phyloP scores from a whole-genome alignment of 2,113 vertebrate genomes.

The Odobenus rosmarus region DNA sequence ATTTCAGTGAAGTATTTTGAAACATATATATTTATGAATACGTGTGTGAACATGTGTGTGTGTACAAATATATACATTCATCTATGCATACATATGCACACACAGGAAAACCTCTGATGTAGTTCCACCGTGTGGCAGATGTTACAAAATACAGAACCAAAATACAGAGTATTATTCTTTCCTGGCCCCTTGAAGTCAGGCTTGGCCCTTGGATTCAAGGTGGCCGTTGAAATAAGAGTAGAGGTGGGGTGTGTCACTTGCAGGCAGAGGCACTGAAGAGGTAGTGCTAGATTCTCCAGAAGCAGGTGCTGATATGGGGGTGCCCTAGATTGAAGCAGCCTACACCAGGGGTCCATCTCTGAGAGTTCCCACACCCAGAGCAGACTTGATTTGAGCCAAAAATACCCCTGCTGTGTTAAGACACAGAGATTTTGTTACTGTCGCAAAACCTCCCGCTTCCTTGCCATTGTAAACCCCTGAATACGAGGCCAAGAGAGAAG shows the following conservation, averaged over 20 bases:
- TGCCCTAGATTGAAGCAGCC: background rate
- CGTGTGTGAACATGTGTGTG: too few relatives aligned
- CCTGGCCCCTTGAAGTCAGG: background rate
- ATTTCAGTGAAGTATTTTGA: background rate
- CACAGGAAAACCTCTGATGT: background rate
- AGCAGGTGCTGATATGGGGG: too few relatives aligned
- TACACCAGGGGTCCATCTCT: background rate
- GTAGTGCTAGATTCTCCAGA: background rate
- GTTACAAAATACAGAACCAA: background rate
- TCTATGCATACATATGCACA: rapidly evolving
- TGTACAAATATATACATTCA: too few relatives aligned
- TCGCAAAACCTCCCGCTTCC: background rate
- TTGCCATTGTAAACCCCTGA: background rate
- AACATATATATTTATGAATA: background rate
- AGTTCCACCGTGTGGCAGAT: background rate
- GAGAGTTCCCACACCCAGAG: background rate
- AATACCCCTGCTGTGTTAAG: background rate
- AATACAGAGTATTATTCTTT: background rate
- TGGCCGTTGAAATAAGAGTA: background rate
- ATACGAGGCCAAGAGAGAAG: background rate
- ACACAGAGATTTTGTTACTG: background rate
- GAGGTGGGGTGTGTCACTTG: background rate
- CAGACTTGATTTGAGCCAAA: background rate
- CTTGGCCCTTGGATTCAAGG: background rate
- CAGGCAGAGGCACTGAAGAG: background rate